A percentile compares a stretch with the other conserved stretches of the same genome.
Conservation (phyloP, 2,888 invertebrate genomes). For the Volucella inflata region DNA sequence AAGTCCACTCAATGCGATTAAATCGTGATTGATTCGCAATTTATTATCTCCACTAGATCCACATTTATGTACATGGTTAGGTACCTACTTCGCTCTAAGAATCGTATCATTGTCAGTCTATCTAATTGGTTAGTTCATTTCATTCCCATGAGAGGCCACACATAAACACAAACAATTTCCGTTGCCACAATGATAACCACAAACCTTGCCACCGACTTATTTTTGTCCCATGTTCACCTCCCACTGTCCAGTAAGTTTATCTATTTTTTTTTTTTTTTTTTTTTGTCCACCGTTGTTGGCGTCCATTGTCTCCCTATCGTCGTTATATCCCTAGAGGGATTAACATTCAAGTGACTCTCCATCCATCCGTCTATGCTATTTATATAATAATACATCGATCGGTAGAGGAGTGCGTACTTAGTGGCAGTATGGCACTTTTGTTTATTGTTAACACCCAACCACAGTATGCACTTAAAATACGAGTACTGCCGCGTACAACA, state of each 20-base stretch:
- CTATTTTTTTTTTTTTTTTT: background rate
- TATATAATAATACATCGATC: conserved; percentile 43
- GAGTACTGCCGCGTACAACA: conserved; percentile 38
- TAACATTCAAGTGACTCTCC: conserved; percentile 30
- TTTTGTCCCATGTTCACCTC: background rate
- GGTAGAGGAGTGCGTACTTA: conserved; percentile 17
- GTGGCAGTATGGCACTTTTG: background rate
- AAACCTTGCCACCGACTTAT: background rate
- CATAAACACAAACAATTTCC: background rate
- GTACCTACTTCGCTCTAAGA: conserved; percentile 9
- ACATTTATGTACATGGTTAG: too few relatives aligned
- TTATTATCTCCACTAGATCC: conserved; percentile 6
- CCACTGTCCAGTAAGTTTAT: background rate
- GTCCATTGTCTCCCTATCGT: background rate
- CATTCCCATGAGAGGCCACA: conserved; percentile 13
- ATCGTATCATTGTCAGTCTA: conserved; percentile 32
- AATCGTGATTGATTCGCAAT: conserved; percentile 29
- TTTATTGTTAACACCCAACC: conserved; percentile 24
- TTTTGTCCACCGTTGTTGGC: too few relatives aligned
- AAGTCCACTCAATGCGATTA: conserved; percentile 29
- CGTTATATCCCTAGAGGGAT: background rate
- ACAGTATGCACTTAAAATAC: conserved; percentile 35
- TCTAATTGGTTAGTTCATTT: conserved; percentile 27
- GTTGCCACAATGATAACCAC: background rate
- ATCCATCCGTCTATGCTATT: conserved; percentile 8